Evolutionary conservation across 2,888 invertebrate species (phyloP).

Genomic region (Rhabditophanes sp.): DNA sequence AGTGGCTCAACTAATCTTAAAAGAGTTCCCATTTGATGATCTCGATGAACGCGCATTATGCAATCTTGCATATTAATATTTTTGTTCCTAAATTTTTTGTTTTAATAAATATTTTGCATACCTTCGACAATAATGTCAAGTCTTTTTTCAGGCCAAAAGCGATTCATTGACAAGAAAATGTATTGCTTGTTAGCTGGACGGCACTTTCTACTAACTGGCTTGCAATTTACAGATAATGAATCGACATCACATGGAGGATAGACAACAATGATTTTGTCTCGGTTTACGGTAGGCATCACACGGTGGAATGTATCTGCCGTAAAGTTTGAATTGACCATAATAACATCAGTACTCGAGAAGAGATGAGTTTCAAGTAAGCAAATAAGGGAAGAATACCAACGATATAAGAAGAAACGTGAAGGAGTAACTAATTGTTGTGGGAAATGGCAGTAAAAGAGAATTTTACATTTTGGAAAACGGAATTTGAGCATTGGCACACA

Average conservation of each 20-base stretch:
- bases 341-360: constrained; percentile 47
- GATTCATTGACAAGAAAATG: constrained; percentile 40
- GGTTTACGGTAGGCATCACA: constrained; percentile 36
- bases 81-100: too few relatives aligned
- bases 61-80: too few relatives aligned
- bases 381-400: constrained; percentile 40
- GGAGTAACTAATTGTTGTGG: constrained; percentile 43
- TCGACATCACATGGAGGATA: constrained; percentile 43
- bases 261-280: constrained; percentile 34
- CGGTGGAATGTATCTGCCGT: constrained; percentile 40
- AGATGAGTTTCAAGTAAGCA: constrained; percentile 45
- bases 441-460: constrained; percentile 42
- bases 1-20: too few relatives aligned
- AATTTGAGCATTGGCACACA: constrained; percentile 42
- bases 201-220: constrained; percentile 17
- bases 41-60: too few relatives aligned
- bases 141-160: constrained; percentile 43
- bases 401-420: constrained; percentile 37
- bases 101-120: too few relatives aligned
- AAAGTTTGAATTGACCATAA: constrained; percentile 49
- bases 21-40: too few relatives aligned
- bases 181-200: constrained; percentile 26
- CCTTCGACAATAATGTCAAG: constrained; percentile 41
- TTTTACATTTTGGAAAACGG: constrained; percentile 34
- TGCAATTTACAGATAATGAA: constrained; percentile 16